Evolutionary conservation across 1,140 invertebrate genomes (phyloP).

Genomic region (Aphelinus certus): DNA sequence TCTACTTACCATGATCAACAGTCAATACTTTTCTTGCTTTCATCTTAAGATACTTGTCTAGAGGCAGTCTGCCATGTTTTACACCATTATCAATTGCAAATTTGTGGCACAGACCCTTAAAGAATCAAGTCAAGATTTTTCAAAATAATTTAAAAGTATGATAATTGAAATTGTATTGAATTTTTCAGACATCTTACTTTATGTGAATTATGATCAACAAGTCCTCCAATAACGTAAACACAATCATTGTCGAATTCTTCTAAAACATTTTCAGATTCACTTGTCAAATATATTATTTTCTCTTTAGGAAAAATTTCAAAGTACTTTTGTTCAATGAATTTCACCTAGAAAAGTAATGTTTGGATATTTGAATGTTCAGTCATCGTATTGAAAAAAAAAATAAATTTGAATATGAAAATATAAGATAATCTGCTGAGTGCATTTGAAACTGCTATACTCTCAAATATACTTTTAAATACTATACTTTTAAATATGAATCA

Average conservation of each 20-base stretch:
- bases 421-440: no score
- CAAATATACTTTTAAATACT: no score
- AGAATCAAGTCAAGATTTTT: constrained; percentile 25
- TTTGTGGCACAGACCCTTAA: constrained; percentile 84
- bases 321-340: constrained; percentile 75
- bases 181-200: constrained; percentile 72
- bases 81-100: constrained; percentile 83
- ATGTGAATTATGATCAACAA: constrained; percentile 96
- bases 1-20: constrained; percentile 88
- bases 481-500: no score
- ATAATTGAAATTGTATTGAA: background rate
- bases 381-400: no score
- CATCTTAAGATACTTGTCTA: constrained; percentile 91
- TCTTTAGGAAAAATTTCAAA: constrained; percentile 78
- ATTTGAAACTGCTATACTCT: no score
- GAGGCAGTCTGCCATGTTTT: constrained; percentile 86
- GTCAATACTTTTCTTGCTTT: constrained; percentile 94
- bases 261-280: constrained; percentile 93
- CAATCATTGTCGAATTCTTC: constrained; percentile 79
- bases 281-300: constrained; percentile 89
- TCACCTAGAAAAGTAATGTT: constrained; percentile 65
- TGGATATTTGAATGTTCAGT: no score
- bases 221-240: constrained; percentile 94
- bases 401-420: no score
- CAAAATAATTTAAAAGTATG: background rate